Conservation (phyloP, 2,888 invertebrate genomes). For the Drosophila paracracens region DNA sequence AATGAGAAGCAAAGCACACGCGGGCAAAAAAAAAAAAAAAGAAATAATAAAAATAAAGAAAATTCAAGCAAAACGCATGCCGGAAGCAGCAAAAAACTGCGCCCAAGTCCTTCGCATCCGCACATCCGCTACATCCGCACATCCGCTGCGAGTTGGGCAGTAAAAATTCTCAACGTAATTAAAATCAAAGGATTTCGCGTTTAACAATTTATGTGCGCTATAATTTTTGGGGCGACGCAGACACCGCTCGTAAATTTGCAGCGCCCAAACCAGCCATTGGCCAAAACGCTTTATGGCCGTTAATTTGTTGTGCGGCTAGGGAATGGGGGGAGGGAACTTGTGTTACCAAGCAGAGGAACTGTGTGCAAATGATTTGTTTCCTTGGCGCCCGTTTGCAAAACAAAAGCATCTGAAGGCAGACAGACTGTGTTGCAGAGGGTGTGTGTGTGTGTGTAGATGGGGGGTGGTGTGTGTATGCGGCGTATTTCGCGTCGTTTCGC, state of each 20-base stretch:
- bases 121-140: constrained; percentile 24
- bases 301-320: constrained; percentile 67
- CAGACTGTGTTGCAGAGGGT: constrained; percentile 6
- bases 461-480: constrained; percentile 20
- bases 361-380: constrained; percentile 83
- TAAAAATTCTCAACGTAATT: constrained; percentile 80
- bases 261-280: constrained; percentile 14
- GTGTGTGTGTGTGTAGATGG: not conserved
- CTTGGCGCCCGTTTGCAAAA: constrained; percentile 76
- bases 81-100: constrained; percentile 52
- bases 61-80: constrained; percentile 50
- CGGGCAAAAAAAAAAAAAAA: constrained; percentile 31
- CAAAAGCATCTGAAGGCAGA: constrained; percentile 72
- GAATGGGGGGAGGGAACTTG: constrained; percentile 10
- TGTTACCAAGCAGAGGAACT: constrained; percentile 19
- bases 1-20: constrained; percentile 18
- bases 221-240: constrained; percentile 74
- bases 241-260: constrained; percentile 69
- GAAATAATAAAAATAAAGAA: constrained; percentile 24
- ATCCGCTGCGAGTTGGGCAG: constrained; percentile 60
- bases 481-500: constrained; percentile 35
- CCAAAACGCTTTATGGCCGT: constrained; percentile 78
- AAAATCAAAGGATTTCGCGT: constrained; percentile 82
- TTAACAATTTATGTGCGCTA: constrained; percentile 80
- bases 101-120: constrained; percentile 45